These are phyloP conservation scores for Synergus itoensis DNA, from an alignment of 2,888 invertebrate genomes.

Conservation along the genomic window DNA sequence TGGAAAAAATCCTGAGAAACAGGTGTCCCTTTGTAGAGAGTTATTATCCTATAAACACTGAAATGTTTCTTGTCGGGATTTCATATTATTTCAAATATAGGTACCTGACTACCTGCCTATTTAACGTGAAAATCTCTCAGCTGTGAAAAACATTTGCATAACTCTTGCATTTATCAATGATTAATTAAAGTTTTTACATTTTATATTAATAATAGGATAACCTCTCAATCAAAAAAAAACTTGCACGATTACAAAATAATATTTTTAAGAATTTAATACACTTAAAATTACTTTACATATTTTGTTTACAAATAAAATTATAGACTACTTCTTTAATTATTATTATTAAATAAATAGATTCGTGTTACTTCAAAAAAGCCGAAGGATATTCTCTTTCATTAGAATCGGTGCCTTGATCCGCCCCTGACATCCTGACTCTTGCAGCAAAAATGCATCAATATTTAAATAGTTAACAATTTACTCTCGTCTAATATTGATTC, in stretches of 20 bases:
- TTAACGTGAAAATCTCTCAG: background rate
- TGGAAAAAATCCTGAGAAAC: background rate
- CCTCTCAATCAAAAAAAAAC: too few relatives aligned
- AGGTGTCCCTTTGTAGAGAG: background rate
- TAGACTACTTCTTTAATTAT: too few relatives aligned
- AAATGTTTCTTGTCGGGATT: background rate
- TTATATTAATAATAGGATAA: too few relatives aligned
- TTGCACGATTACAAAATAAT: too few relatives aligned
- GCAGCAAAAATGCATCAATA: slow-evolving; percentile 17
- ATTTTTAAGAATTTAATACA: too few relatives aligned
- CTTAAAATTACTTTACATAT: too few relatives aligned
- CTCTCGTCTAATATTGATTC: background rate
- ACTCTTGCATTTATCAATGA: too few relatives aligned
- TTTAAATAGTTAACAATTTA: slow-evolving; percentile 19
- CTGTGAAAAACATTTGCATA: background rate
- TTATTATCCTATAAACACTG: background rate
- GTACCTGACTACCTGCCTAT: background rate
- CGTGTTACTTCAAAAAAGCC: background rate
- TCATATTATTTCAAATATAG: background rate
- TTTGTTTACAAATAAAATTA: too few relatives aligned
- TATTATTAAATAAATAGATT: background rate
- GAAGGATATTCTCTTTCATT: background rate
- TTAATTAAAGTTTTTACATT: too few relatives aligned
- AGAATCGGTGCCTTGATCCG: background rate
- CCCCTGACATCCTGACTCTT: background rate